Base-by-base conservation (phyloP, 2,888 invertebrate species). In the Lycaena phlaeas region DNA sequence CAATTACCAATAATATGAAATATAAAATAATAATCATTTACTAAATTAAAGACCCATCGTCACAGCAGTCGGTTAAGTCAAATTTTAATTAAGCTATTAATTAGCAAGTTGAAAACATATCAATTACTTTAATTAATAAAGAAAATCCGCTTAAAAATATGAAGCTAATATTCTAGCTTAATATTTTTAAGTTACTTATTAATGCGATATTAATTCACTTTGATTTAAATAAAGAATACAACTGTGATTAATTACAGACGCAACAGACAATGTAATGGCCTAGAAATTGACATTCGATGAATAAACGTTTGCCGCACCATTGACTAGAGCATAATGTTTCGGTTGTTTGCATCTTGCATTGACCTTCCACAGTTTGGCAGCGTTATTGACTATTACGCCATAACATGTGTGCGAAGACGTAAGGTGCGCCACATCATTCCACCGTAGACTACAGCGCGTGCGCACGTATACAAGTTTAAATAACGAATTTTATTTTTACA, bases 331-430 rank as follows among this genome's bases (percentile, higher is more conserved):
- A 72, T 72, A 71, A 68, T 62, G 70, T 68, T 64, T 70, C 61
- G 56, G 54, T 61, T 63, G 61, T 71, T 67, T 69, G 68, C 67
- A 68, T 49, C 54, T 51, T 46, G 64, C 64, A 76, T 75, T 79
- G 81, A 81, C 81, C 84, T 84, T 81, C 76, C 64, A 50, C 62
- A 64, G 73, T 82, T 81, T 76, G 73, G 73, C 74, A 77, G 76
- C 77, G 64, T 74, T 79, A 77, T 81, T 79, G 70, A 77, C 74
- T 70, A 61, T 79, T 79, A 77, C 81, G 77, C 67, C 75, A 78
- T 62, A 59, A 55, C 59, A 61, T 58, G 64, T 66, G 67, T 64
- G 62, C 51, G 61, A 34, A 18, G 48, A 49, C 41, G 48, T 45
- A 46, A 41, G 48, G 48, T 38, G 60, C 53, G 57, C 47, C 48